A percentile compares a stretch with the other conserved stretches of the same genome.
Evolutionary conservation across 2,888 invertebrate species (phyloP).

Genomic region (Sylvicola cinctus): DNA sequence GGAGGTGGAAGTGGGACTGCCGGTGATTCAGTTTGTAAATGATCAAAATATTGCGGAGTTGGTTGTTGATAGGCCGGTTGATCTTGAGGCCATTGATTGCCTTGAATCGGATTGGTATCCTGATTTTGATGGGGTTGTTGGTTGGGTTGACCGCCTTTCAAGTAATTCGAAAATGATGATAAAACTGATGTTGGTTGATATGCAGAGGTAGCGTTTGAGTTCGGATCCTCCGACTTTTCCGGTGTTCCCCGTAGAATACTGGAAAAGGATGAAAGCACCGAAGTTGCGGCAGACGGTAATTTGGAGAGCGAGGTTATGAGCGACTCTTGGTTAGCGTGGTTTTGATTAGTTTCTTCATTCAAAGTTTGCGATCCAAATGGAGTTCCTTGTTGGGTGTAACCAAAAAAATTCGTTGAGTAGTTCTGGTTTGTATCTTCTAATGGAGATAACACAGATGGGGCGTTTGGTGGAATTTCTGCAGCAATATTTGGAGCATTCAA

Average conservation of each 20-base stretch:
- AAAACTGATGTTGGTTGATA: conserved; percentile 23
- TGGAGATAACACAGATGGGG: too few species aligned
- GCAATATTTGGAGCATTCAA: conserved; percentile 18
- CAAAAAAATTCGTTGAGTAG: too few species aligned
- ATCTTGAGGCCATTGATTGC: not conserved
- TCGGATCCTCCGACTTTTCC: too few species aligned
- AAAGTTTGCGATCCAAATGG: too few species aligned
- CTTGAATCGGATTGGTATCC: not conserved
- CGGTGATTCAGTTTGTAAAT: conserved; percentile 9
- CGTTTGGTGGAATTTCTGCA: conserved; percentile 7
- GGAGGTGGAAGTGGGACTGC: conserved; percentile 5
- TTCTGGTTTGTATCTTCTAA: too few species aligned
- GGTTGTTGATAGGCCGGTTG: not conserved
- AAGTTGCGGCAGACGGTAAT: conserved; percentile 36
- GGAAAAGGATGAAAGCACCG: conserved; percentile 34
- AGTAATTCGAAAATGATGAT: conserved; percentile 29
- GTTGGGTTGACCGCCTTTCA: conserved; percentile 15
- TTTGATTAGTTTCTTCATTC: too few species aligned
- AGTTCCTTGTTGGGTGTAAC: too few species aligned
- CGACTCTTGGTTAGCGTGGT: too few species aligned
- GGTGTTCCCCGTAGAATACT: not conserved
- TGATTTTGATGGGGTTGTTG: conserved; percentile 8
- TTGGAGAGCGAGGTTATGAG: conserved; percentile 25
- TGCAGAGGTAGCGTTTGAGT: too few species aligned
- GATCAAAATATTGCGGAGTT: conserved; percentile 6